These are phyloP conservation scores for Callyntrura guangdongensis DNA, from an alignment of 2,888 invertebrate genomes.

Conservation along the genomic window DNA sequence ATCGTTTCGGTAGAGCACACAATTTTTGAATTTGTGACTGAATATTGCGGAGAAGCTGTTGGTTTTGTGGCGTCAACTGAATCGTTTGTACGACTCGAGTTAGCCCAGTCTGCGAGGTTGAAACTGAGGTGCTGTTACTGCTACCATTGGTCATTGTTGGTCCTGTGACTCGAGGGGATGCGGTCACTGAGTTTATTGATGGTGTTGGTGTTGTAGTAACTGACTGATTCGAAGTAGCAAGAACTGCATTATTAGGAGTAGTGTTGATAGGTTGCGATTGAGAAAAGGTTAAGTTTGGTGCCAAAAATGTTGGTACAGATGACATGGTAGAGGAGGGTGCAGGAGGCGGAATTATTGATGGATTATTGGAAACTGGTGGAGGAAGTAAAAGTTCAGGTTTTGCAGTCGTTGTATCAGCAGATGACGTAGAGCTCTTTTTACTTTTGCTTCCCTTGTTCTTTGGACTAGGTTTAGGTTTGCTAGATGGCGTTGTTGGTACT, in stretches of 20 bases:
- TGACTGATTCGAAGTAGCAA: constrained; percentile 10
- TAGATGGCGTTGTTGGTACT: constrained; percentile 47
- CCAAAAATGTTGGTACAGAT: constrained; percentile 3
- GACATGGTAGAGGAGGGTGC: not conserved
- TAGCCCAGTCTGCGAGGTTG: constrained; percentile 69
- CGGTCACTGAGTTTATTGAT: constrained; percentile 46
- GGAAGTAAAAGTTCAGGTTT: constrained; percentile 62
- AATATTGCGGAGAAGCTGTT: constrained; percentile 87
- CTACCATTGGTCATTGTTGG: constrained; percentile 68
- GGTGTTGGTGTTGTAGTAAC: constrained; percentile 16
- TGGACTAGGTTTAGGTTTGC: constrained; percentile 78
- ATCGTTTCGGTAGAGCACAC: constrained; percentile 81
- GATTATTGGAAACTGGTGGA: constrained; percentile 29
- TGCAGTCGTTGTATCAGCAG: constrained; percentile 49
- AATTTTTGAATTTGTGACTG: constrained; percentile 84
- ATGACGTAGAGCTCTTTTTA: constrained; percentile 51
- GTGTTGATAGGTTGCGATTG: constrained; percentile 45
- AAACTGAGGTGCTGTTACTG: constrained; percentile 58
- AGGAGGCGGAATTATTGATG: constrained; percentile 37
- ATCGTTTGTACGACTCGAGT: constrained; percentile 89
- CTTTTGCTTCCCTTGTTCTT: constrained; percentile 67
- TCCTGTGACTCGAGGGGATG: constrained; percentile 57
- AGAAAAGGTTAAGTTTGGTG: constrained; percentile 35
- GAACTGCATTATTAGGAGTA: constrained; percentile 34
- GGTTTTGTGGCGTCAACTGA: constrained; percentile 91